phyloP scores from a whole-genome alignment of 2,888 invertebrate genomes.

The Micropterix aruncella region DNA sequence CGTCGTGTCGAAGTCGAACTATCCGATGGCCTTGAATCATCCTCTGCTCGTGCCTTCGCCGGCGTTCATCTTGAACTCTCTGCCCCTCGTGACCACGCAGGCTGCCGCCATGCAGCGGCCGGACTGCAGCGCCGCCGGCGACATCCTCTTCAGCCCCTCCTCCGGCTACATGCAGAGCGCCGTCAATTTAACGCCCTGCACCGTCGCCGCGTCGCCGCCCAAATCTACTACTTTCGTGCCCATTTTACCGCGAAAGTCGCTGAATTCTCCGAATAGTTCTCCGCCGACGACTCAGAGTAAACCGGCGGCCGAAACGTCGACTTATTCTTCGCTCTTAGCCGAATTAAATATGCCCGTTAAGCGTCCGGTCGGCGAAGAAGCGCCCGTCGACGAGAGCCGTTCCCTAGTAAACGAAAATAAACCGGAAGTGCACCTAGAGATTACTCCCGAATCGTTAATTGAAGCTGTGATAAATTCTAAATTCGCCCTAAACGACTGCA shows the following conservation, averaged over 20 bases:
- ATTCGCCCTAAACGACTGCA: background rate
- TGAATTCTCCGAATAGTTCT: slow-evolving; percentile 4
- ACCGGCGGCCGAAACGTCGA: background rate
- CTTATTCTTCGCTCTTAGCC: background rate
- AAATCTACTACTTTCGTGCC: slow-evolving; percentile 5
- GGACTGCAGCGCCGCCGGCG: slow-evolving; percentile 16
- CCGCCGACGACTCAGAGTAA: slow-evolving; percentile 18
- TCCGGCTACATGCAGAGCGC: background rate
- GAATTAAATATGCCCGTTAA: background rate
- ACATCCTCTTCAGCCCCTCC: background rate
- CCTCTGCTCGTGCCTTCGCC: slow-evolving; percentile 33
- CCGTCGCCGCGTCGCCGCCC: slow-evolving; percentile 1
- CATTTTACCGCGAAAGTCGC: slow-evolving; percentile 4
- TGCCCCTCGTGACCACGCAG: slow-evolving; percentile 21
- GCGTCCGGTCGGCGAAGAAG: background rate
- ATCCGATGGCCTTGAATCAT: slow-evolving; percentile 33
- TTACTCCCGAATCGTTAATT: background rate
- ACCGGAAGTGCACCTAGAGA: background rate
- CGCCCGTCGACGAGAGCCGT: background rate
- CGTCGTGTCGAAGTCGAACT: slow-evolving; percentile 36
- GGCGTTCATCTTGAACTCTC: slow-evolving; percentile 36
- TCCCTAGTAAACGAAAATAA: slow-evolving; percentile 10
- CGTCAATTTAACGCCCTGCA: background rate
- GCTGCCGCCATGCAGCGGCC: background rate
- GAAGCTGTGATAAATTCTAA: background rate